Conservation (phyloP, 2,113 vertebrate species). For the Nettapus auritus region DNA sequence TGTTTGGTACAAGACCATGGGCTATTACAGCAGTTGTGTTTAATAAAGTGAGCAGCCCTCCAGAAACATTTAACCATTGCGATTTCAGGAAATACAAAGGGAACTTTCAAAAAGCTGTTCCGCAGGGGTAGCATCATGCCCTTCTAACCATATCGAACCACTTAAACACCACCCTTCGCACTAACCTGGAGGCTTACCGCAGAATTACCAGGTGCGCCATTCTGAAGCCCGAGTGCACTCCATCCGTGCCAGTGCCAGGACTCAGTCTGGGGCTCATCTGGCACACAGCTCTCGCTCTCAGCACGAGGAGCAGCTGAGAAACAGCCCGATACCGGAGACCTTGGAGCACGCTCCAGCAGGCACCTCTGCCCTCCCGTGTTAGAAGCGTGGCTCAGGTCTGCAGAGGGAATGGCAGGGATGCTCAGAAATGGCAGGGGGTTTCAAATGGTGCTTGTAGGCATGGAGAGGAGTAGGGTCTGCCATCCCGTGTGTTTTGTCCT, state of each 20-base stretch:
- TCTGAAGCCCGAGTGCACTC: background rate
- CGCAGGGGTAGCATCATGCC: background rate
- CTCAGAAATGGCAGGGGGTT: background rate
- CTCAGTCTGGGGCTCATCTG: background rate
- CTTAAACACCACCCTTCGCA: background rate
- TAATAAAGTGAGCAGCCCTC: background rate
- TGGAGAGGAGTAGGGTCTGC: accelerated
- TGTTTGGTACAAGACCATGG: background rate
- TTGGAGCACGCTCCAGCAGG: accelerated
- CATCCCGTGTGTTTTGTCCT: background rate
- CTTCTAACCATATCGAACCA: background rate
- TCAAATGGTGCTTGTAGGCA: accelerated
- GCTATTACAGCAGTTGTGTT: accelerated
- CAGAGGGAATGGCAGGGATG: accelerated
- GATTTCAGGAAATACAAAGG: background rate
- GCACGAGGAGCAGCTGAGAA: background rate
- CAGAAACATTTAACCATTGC: accelerated
- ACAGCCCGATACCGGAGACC: accelerated
- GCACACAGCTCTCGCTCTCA: background rate
- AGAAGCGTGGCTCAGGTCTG: background rate
- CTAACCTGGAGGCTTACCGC: background rate
- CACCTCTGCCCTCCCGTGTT: background rate
- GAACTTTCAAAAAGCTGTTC: background rate
- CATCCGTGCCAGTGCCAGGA: accelerated
- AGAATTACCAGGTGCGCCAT: background rate